A percentile compares a stretch with the other conserved stretches of the same genome.
Evolutionary conservation across 2,888 invertebrate genomes (phyloP).

Genomic region (Diplazon laetatorius): DNA sequence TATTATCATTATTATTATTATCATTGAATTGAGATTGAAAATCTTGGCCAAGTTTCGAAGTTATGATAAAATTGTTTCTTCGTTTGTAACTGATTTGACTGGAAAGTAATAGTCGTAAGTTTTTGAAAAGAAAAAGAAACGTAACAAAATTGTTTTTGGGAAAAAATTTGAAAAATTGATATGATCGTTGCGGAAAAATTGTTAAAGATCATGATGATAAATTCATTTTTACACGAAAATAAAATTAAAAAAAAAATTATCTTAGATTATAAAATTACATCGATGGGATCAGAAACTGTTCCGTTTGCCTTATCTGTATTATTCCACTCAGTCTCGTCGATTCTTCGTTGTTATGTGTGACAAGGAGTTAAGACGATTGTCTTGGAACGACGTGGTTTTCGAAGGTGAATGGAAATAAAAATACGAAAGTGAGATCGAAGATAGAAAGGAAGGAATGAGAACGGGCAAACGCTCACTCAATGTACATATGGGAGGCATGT

Average conservation of each 20-base stretch:
- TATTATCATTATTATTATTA: too few relatives aligned
- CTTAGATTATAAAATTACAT: not conserved
- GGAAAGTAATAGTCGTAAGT: not conserved
- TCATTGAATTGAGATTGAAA: too few relatives aligned
- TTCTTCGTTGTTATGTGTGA: not conserved
- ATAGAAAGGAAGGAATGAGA: slow-evolving; percentile 8
- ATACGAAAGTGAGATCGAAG: slow-evolving; percentile 23
- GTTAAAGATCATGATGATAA: not conserved
- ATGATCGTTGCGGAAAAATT: not conserved
- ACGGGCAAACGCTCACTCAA: slow-evolving; percentile 27
- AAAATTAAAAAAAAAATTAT: slow-evolving; percentile 4
- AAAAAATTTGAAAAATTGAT: not conserved
- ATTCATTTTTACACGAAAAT: not conserved
- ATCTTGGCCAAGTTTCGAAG: not conserved
- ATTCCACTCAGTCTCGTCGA: slow-evolving; percentile 10
- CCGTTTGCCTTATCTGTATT: slow-evolving; percentile 21
- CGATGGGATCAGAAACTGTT: slow-evolving; percentile 7
- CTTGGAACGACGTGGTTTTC: not conserved
- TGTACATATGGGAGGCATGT: slow-evolving; percentile 46
- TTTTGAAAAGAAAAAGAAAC: too few relatives aligned
- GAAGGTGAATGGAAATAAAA: not conserved
- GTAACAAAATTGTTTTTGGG: too few relatives aligned
- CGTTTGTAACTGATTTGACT: not conserved
- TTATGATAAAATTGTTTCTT: not conserved
- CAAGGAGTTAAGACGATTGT: slow-evolving; percentile 1